A percentile compares a stretch with the other conserved stretches of the same genome.
Evolutionary conservation across 2,888 invertebrate genomes (phyloP).

Genomic region (Idaea aversata): DNA sequence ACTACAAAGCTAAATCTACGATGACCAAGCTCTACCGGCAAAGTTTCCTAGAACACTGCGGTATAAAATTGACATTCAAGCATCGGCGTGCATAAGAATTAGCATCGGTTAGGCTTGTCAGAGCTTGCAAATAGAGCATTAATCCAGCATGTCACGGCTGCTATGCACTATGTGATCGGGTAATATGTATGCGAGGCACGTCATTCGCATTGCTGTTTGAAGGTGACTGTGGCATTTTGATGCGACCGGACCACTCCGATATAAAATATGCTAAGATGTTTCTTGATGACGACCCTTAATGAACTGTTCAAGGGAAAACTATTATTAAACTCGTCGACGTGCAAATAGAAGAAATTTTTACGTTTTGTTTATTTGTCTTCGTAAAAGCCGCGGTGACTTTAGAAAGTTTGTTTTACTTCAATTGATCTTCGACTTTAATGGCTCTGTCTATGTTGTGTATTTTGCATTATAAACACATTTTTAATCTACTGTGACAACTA

Average conservation of each 20-base stretch:
- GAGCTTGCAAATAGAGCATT: conserved; percentile 54
- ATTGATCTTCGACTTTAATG: neutral
- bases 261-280: neutral
- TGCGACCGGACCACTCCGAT: conserved; percentile 5
- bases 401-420: neutral
- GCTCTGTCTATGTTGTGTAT: neutral
- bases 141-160: conserved; percentile 53
- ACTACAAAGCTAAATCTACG: conserved; percentile 16
- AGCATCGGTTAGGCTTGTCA: conserved; percentile 40
- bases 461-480: conserved; percentile 6
- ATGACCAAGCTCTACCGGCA: conserved; percentile 22
- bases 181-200: conserved; percentile 59
- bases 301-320: conserved; percentile 2
- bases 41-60: conserved; percentile 26
- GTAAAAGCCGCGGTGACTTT: neutral
- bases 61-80: conserved; percentile 31
- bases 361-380: neutral
- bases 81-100: conserved; percentile 30
- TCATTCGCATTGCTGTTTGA: conserved; percentile 37
- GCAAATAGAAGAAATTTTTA: conserved; percentile 3
- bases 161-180: conserved; percentile 60
- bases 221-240: conserved; percentile 38
- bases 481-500: conserved; percentile 31
- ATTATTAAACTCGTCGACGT: neutral
- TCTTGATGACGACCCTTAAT: conserved; percentile 1